phyloP scores from a whole-genome alignment of 2,797 vertebrate genomes.

The Chrosomus eos region DNA sequence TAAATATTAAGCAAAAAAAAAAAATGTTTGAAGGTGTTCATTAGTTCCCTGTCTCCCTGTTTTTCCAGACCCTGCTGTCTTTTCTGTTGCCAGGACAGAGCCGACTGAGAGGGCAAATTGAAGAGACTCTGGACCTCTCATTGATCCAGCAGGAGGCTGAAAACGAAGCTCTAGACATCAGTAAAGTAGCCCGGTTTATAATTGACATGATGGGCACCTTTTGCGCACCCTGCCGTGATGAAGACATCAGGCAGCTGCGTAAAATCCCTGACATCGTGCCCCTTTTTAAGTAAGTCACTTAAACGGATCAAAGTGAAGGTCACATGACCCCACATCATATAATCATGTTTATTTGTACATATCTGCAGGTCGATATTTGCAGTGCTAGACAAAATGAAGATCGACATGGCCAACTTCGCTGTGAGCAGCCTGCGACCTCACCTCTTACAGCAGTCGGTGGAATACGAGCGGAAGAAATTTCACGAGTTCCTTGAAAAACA shows the following conservation, averaged over 20 bases:
- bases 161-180: constrained; percentile 89
- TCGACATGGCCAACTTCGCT: constrained; percentile 98
- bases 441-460: constrained; percentile 94
- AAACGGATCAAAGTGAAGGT: neutral
- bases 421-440: constrained; percentile 92
- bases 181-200: constrained; percentile 87
- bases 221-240: constrained; percentile 90
- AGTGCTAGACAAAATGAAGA: constrained; percentile 94
- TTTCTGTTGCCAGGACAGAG: constrained; percentile 89
- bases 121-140: constrained; percentile 89
- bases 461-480: constrained; percentile 97
- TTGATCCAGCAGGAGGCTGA: constrained; percentile 96
- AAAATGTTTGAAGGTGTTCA: neutral
- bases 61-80: constrained; percentile 84
- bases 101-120: constrained; percentile 85
- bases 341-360: neutral
- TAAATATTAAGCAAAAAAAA: neutral
- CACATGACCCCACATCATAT: neutral
- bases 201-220: constrained; percentile 92
- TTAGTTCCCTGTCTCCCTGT: neutral
- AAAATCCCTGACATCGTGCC: constrained; percentile 86
- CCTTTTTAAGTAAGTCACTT: constrained; percentile 86
- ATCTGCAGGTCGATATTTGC: constrained; percentile 88
- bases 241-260: constrained; percentile 87
- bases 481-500: constrained; percentile 93